Evolutionary conservation across 2,113 vertebrate genomes (phyloP).

Genomic region (Limnothrissa miodon): DNA sequence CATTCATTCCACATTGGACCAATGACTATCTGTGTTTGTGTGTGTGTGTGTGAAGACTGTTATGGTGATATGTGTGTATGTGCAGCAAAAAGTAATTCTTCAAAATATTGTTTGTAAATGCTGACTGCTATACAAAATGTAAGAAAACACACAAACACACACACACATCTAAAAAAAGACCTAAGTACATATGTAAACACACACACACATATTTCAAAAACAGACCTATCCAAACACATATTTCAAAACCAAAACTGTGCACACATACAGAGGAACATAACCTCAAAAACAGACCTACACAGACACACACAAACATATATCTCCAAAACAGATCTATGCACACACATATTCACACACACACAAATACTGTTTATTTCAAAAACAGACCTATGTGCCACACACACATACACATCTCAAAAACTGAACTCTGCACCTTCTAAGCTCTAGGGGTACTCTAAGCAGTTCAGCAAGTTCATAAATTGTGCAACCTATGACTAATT

Average conservation of each 20-base stretch:
- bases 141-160: background rate
- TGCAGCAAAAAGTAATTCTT: background rate
- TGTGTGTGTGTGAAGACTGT: background rate
- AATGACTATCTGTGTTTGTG: background rate
- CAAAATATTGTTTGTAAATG: background rate
- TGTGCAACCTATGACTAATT: background rate
- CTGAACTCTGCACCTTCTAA: too few relatives aligned
- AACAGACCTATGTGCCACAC: too few relatives aligned
- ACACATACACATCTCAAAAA: too few relatives aligned
- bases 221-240: background rate
- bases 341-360: background rate
- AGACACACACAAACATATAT: background rate
- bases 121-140: background rate
- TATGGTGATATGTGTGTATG: background rate
- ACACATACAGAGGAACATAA: too few relatives aligned
- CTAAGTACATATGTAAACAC: background rate
- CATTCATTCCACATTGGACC: background rate
- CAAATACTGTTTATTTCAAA: too few relatives aligned
- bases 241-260: too few relatives aligned
- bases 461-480: background rate
- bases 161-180: constrained; percentile 1
- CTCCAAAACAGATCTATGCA: background rate
- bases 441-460: background rate
- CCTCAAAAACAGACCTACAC: too few relatives aligned
- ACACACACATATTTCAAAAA: constrained; percentile 20